phyloP scores from a whole-genome alignment of 2,888 invertebrate species.

The Crematogaster levior region DNA sequence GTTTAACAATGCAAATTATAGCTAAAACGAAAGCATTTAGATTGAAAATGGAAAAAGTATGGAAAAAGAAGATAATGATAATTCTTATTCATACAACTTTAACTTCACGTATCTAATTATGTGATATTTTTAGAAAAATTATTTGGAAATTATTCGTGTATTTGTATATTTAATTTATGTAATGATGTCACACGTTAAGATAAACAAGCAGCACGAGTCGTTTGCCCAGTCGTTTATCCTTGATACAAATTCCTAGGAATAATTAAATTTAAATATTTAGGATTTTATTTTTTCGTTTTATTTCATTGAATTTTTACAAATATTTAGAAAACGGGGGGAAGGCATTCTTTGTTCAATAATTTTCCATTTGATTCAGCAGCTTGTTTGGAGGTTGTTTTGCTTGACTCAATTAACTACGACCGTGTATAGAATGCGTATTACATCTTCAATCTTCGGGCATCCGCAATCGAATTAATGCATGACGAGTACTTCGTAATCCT shows the following conservation, averaged over 20 bases:
- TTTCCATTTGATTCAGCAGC: background rate
- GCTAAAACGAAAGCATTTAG: background rate
- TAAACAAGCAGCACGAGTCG: background rate
- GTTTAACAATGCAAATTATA: background rate
- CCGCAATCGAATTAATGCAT: conserved; percentile 79
- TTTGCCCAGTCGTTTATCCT: background rate
- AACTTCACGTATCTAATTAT: background rate
- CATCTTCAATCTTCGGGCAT: conserved; percentile 6
- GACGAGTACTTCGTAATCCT: conserved; percentile 90
- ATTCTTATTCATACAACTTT: background rate
- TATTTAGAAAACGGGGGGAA: background rate
- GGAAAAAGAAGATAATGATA: background rate
- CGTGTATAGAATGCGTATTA: conserved; percentile 7
- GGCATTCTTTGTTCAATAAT: background rate
- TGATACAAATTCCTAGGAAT: background rate
- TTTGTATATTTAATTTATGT: background rate
- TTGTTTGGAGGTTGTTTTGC: conserved; percentile 8
- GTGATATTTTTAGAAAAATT: background rate
- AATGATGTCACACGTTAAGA: background rate
- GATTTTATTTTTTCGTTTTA: background rate
- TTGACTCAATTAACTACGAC: conserved; percentile 21
- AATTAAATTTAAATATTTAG: background rate
- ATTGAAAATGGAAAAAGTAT: background rate
- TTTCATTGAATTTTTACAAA: conserved; percentile 13
- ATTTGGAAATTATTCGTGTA: background rate